Conservation (phyloP, 2,113 vertebrate species). For the Dicrurus megarhynchus region DNA sequence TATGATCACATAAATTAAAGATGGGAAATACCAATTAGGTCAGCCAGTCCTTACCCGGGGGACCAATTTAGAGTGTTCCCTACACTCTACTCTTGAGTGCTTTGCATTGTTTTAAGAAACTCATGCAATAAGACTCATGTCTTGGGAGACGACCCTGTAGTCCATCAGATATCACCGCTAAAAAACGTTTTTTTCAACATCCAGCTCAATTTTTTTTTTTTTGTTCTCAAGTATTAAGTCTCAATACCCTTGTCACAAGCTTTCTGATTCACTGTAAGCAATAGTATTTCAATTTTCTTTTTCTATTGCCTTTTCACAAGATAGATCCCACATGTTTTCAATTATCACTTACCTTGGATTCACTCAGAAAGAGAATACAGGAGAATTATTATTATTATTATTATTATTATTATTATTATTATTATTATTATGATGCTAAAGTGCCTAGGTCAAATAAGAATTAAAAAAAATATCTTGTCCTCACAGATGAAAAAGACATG, state of each 20-base stretch:
- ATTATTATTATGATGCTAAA: neutral
- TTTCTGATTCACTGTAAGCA: neutral
- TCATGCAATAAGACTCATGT: neutral
- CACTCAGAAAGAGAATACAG: neutral
- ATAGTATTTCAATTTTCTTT: neutral
- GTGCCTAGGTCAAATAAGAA: neutral
- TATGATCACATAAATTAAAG: slow-evolving; percentile 66
- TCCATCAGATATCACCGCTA: neutral
- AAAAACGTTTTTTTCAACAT: neutral
- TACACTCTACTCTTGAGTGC: slow-evolving; percentile 31
- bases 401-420: neutral
- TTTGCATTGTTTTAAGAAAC: slow-evolving; percentile 60
- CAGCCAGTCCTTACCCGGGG: slow-evolving; percentile 11
- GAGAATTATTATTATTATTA: neutral
- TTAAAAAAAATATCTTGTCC: neutral
- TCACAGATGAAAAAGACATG: neutral
- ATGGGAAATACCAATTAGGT: slow-evolving; percentile 65
- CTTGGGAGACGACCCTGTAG: neutral
- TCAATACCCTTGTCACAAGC: neutral
- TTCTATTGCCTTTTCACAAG: neutral
- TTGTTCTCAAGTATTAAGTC: neutral
- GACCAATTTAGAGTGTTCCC: slow-evolving; percentile 55
- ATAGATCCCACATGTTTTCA: neutral
- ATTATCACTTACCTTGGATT: neutral
- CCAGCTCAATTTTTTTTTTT: neutral